Evolutionary conservation across 2,797 vertebrate species (phyloP).

Genomic region (Eremophila alpestris): DNA sequence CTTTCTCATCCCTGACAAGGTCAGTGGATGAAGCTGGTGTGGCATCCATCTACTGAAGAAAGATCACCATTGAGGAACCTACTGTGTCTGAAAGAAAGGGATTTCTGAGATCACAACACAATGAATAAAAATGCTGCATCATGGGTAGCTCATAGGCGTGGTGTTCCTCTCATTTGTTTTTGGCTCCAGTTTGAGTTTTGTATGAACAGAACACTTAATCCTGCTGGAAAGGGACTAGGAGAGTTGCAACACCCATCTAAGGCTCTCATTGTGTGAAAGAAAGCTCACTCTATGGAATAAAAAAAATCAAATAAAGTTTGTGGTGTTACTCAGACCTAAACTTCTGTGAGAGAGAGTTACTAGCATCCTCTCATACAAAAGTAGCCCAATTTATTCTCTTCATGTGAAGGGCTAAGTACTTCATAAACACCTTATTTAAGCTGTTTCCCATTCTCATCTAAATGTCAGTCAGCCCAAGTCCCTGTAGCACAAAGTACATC

Average conservation of each 20-base stretch:
- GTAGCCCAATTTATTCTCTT: not conserved
- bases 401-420: not conserved
- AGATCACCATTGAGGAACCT: not conserved
- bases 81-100: not conserved
- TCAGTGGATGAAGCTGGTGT: not conserved
- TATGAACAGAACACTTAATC: constrained; percentile 44
- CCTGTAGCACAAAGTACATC: not conserved
- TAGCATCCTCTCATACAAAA: not conserved
- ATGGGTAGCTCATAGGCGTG: not conserved
- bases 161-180: not conserved
- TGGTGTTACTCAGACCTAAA: not conserved
- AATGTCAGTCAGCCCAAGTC: not conserved
- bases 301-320: not conserved
- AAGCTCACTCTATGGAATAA: not conserved
- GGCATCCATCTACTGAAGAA: not conserved
- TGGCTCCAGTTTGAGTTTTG: not conserved
- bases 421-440: not conserved
- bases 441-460: not conserved
- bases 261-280: not conserved
- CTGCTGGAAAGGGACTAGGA: not conserved
- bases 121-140: not conserved
- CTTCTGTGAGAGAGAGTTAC: not conserved
- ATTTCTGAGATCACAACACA: not conserved
- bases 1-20: not conserved
- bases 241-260: not conserved